These are phyloP conservation scores for Lonchura striata DNA, from an alignment of 2,113 vertebrate species.

Conservation along the genomic window DNA sequence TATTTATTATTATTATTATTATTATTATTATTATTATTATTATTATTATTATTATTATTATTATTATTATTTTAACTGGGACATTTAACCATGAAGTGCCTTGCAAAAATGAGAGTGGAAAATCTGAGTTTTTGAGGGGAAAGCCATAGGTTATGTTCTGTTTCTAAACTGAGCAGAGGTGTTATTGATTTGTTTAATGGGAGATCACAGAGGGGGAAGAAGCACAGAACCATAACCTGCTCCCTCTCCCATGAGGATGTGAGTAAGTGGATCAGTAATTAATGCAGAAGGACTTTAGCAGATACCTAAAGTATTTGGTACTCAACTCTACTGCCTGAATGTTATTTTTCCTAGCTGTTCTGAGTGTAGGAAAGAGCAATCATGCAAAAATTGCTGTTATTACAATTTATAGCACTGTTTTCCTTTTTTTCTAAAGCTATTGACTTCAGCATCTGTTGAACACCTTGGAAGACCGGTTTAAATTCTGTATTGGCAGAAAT, in stretches of 20 bases:
- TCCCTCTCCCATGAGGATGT: neutral
- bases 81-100: neutral
- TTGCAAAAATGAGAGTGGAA: neutral
- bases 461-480: neutral
- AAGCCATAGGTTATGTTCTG: neutral
- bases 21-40: neutral
- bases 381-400: neutral
- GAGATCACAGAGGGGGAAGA: neutral
- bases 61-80: neutral
- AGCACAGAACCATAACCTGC: fast-evolving
- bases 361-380: neutral
- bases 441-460: neutral
- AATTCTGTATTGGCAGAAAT: neutral
- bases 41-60: neutral
- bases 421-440: neutral
- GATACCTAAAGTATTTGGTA: neutral
- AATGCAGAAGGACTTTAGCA: neutral
- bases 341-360: fast-evolving
- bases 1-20: neutral
- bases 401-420: neutral
- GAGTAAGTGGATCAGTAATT: neutral
- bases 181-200: neutral
- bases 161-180: neutral
- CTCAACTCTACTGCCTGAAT: neutral
- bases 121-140: neutral